Base-by-base conservation (phyloP, 2,888 invertebrate genomes). In the Cryptophagus acutangulus region DNA sequence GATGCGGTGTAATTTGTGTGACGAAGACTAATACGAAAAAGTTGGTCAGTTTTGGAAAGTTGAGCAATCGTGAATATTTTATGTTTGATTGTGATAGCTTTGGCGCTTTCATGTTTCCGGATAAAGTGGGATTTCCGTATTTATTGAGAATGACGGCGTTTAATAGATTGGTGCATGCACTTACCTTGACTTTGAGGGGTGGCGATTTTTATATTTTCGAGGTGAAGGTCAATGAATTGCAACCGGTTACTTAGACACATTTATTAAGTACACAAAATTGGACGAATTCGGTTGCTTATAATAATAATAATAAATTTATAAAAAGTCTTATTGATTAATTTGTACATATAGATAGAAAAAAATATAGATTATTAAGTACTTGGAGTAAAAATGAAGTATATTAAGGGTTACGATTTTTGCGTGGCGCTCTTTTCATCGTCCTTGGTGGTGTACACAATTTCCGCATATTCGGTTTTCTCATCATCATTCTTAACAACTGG, bases 401-500 rank as follows among this genome's bases (percentile, higher is more conserved):
- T n/a, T 14, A 33, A 15, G 12, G 26, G 17, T n/a, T n/a, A 26
- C 3, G 8, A 29, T 33, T 36, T 39, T 42, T 25, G 14, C 18
- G 17, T 40, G n/a, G 46, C 44, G n/a, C 34, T 17, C 4, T 43
- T 33, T 8, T 43, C 45, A 1, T 43, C 41, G 9, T 50, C 51
- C 9, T 43, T 41, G 14, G 72, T 66, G 1, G 79, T 76, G 68
- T 87, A 87, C 0, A 87, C 79, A 40, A 89, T 89, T 66, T 88
- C 88, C 0, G 88, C 88, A 65, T 89, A 88, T 57, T 83, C 83
- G 2, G 82, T 83, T 59, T 79, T 77, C 8, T 67, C 67, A 1
- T 82, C 78, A 59, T 72, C 57, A 69, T 77, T 63, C 58, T 66
- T 71, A 33, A 68, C 63, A 24, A 68, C 63, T 35, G 62, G 62